A percentile compares a stretch with the other conserved stretches of the same genome.
Evolutionary conservation across 2,888 invertebrate species (phyloP).

Genomic region (Mimumesa dahlbomi): DNA sequence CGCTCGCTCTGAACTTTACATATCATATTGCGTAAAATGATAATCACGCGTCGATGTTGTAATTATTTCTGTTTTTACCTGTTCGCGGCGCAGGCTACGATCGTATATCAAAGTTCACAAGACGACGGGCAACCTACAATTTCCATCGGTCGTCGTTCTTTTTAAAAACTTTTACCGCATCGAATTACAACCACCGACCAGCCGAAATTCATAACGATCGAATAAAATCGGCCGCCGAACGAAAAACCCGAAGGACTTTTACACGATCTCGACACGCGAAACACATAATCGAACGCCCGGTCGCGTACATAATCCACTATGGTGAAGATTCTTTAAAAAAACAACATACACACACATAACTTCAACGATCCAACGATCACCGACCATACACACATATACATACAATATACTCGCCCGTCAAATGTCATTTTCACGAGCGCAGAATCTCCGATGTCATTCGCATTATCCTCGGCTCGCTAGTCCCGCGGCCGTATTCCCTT

Average conservation of each 20-base stretch:
- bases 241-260: neutral
- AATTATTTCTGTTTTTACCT: slow-evolving; percentile 49
- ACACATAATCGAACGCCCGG: slow-evolving; percentile 1
- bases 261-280: neutral
- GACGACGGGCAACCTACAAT: slow-evolving; percentile 16
- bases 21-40: slow-evolving; percentile 45
- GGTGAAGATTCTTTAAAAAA: too few relatives aligned
- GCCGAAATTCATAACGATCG: too few relatives aligned
- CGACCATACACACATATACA: too few relatives aligned
- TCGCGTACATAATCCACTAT: too few relatives aligned
- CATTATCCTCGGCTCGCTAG: slow-evolving; percentile 22
- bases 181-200: too few relatives aligned
- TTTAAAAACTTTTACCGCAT: neutral
- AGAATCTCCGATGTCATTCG: slow-evolving; percentile 13
- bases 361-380: too few relatives aligned
- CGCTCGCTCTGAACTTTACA: slow-evolving; percentile 53
- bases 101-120: slow-evolving; percentile 52
- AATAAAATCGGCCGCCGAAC: too few relatives aligned
- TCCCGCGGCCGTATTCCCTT: neutral
- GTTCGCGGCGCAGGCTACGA: slow-evolving; percentile 37
- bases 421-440: slow-evolving; percentile 22
- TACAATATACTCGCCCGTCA: slow-evolving; percentile 2
- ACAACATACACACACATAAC: too few relatives aligned
- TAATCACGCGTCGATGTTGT: slow-evolving; percentile 41
- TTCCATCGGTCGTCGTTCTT: slow-evolving; percentile 29